Percentiles rank a stretch among this genome's conserved stretches.
Conservation (phyloP, 1,140 invertebrate species). For the Drosophila lowei region DNA sequence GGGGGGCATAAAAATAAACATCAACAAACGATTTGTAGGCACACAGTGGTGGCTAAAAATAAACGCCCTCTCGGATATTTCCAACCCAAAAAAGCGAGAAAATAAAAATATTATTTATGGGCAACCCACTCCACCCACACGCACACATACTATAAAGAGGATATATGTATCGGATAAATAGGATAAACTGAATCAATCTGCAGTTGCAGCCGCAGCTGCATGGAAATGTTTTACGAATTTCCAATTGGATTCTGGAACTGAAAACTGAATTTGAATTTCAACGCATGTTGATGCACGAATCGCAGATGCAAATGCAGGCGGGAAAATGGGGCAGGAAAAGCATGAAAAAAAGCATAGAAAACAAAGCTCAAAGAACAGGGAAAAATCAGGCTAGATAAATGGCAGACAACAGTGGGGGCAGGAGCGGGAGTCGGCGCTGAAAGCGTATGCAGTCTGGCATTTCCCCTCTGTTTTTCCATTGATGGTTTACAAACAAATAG, state of each 20-base stretch:
- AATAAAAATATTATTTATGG: conserved; percentile 80
- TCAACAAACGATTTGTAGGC: conserved; percentile 74
- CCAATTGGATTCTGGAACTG: conserved; percentile 18
- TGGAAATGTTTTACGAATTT: conserved; percentile 63
- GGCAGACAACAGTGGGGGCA: conserved; percentile 4
- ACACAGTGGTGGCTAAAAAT: conserved; percentile 71
- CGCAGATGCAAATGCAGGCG: conserved; percentile 50
- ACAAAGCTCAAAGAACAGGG: conserved; percentile 10
- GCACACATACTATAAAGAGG: conserved; percentile 2
- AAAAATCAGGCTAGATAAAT: conserved; percentile 59
- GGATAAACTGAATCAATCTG: conserved; percentile 57
- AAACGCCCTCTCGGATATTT: conserved; percentile 62
- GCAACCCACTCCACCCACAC: conserved; percentile 25
- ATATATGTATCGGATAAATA: conserved; percentile 1
- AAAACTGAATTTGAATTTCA: conserved; percentile 35
- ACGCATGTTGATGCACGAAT: conserved; percentile 58
- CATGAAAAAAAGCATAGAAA: conserved; percentile 1
- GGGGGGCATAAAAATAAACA: conserved; percentile 66
- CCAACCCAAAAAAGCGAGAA: conserved; percentile 73
- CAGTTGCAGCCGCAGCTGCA: conserved; percentile 10
- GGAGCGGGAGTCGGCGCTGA: conserved; percentile 10
- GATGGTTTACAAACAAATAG: conserved; percentile 40
- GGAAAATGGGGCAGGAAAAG: conserved; percentile 2
- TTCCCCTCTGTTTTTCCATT: conserved; percentile 16
- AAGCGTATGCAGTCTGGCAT: conserved; percentile 30